phyloP scores from a whole-genome alignment of 2,113 vertebrate genomes.

The Sinocyclocheilus grahami region DNA sequence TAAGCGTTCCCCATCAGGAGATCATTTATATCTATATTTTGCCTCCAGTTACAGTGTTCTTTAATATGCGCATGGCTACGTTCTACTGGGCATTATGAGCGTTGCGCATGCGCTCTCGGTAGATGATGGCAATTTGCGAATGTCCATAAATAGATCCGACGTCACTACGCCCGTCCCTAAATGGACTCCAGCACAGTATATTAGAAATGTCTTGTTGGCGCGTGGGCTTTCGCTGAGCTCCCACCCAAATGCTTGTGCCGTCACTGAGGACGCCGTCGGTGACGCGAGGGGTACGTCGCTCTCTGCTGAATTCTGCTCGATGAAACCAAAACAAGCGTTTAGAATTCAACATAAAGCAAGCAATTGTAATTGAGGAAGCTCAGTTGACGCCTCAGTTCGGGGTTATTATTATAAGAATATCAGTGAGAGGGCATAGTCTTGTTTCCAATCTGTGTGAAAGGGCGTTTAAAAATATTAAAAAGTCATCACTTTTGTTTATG shows the following conservation, averaged over 20 bases:
- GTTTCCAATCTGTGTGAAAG: background rate
- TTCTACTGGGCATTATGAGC: background rate
- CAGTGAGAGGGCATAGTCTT: no score
- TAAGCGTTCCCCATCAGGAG: background rate
- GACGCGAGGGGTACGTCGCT: constrained; percentile 34
- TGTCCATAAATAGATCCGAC: constrained; percentile 69
- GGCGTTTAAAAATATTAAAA: background rate
- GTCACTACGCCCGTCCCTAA: constrained; percentile 73
- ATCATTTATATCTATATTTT: background rate
- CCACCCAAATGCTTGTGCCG: constrained; percentile 70
- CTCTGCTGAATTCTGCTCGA: background rate
- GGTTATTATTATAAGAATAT: background rate
- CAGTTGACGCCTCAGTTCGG: background rate
- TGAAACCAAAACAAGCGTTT: constrained; percentile 11
- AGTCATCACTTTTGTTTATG: no score
- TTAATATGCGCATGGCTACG: background rate
- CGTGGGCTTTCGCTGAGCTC: constrained; percentile 55
- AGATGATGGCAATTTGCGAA: constrained; percentile 70
- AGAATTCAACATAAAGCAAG: background rate
- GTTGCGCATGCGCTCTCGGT: constrained; percentile 17
- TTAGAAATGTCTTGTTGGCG: constrained; percentile 68
- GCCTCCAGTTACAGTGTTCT: background rate
- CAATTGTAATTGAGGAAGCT: background rate
- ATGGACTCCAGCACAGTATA: constrained; percentile 69
- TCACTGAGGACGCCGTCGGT: constrained; percentile 63